These are phyloP conservation scores for Epizoanthus illoricatus DNA, from an alignment of 92 coral and sea anemone species.

Conservation along the genomic window DNA sequence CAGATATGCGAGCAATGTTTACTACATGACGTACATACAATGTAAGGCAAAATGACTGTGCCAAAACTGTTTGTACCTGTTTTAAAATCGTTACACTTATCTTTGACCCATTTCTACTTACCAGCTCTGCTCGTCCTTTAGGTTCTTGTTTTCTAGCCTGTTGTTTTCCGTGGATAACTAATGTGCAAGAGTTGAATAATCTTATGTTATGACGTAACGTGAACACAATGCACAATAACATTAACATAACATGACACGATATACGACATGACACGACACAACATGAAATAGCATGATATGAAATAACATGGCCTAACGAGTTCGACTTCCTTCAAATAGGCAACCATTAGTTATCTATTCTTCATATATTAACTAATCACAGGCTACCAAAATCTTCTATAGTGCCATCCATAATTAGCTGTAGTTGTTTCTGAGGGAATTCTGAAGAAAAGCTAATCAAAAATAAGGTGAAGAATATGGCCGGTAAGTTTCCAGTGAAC, in stretches of 20 bases:
- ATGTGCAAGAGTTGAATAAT: neutral
- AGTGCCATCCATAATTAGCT: too few species aligned
- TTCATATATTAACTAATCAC: neutral
- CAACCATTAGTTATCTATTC: neutral
- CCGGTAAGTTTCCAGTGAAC: too few species aligned
- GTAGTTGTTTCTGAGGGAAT: too few species aligned
- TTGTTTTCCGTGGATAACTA: neutral
- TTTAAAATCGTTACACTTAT: too few species aligned
- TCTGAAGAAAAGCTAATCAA: too few species aligned
- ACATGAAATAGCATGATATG: neutral
- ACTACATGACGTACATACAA: too few species aligned
- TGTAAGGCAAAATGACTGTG: too few species aligned
- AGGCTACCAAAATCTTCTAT: too few species aligned
- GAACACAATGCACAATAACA: neutral
- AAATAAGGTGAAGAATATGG: too few species aligned
- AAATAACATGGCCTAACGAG: neutral
- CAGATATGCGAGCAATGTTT: too few species aligned
- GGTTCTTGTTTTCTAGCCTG: neutral
- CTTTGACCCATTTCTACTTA: neutral
- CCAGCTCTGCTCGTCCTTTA: neutral
- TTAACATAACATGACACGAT: neutral
- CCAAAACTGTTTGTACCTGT: too few species aligned
- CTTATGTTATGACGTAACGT: neutral
- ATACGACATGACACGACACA: neutral
- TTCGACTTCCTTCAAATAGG: neutral